phyloP scores from a whole-genome alignment of 2,113 vertebrate species.

The Apteryx mantelli region DNA sequence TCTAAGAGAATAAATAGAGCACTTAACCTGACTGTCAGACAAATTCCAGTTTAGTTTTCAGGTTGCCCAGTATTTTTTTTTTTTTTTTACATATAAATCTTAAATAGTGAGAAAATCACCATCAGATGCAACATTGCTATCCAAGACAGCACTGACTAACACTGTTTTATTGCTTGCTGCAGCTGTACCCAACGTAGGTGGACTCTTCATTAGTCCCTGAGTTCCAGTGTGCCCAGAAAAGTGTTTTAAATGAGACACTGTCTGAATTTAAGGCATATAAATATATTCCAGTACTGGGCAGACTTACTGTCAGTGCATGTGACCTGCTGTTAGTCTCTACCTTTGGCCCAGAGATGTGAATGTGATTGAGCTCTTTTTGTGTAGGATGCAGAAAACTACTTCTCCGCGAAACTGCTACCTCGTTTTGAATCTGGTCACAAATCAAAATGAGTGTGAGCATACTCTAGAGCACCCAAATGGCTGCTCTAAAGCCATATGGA shows the following conservation, averaged over 20 bases:
- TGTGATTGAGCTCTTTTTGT: background rate
- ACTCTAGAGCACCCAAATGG: background rate
- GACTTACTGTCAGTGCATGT: background rate
- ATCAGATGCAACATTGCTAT: background rate
- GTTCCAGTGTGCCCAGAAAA: background rate
- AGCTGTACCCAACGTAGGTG: background rate
- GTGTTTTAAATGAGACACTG: background rate
- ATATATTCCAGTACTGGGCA: background rate
- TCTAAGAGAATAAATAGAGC: background rate
- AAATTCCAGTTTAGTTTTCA: background rate
- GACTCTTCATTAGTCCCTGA: background rate
- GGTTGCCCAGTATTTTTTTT: background rate
- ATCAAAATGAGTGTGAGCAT: background rate
- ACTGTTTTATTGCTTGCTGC: background rate
- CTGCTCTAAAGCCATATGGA: background rate
- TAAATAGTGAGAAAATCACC: background rate
- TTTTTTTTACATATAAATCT: background rate
- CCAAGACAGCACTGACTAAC: background rate
- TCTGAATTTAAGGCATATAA: background rate
- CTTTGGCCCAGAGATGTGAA: background rate
- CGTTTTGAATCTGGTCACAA: background rate
- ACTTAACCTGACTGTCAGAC: background rate
- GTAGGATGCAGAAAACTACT: background rate
- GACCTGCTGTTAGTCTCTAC: background rate
- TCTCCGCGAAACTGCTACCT: background rate